A percentile compares a stretch with the other conserved stretches of the same genome.
Evolutionary conservation across 2,113 vertebrate species (phyloP).

Genomic region (Alosa alosa): DNA sequence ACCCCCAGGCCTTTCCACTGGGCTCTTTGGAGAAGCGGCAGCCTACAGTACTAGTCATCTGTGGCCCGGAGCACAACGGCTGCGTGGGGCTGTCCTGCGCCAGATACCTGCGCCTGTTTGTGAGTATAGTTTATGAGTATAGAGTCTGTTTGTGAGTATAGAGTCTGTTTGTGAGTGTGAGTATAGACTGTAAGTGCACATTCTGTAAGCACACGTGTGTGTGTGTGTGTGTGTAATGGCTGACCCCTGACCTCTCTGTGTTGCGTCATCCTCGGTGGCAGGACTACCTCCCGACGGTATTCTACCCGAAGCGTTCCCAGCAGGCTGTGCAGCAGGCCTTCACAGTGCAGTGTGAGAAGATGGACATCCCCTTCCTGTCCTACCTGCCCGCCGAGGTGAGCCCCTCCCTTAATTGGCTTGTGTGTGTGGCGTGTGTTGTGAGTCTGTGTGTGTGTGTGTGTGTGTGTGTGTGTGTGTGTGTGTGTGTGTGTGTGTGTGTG

Average conservation of each 20-base stretch:
- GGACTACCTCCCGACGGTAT: conserved; percentile 81
- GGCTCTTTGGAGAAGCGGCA: conserved; percentile 63
- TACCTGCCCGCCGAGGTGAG: conserved; percentile 80
- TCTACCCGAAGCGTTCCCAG: conserved; percentile 73
- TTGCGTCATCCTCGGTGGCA: conserved; percentile 39
- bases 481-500: too few relatives aligned
- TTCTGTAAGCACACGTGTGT: not conserved
- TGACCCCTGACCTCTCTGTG: not conserved
- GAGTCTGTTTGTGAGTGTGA: too few relatives aligned
- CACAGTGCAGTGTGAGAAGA: conserved; percentile 80
- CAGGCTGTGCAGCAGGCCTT: conserved; percentile 70
- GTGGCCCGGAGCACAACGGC: conserved; percentile 76
- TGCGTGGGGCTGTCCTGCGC: conserved; percentile 78
- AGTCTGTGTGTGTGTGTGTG: not conserved
- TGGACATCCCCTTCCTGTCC: conserved; percentile 83
- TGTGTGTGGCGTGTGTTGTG: too few relatives aligned
- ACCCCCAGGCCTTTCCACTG: conserved; percentile 73
- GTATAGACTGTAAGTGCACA: conserved; percentile 60
- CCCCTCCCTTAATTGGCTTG: too few relatives aligned
- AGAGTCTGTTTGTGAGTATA: conserved; percentile 21
- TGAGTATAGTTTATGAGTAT: conserved; percentile 58
- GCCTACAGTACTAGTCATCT: conserved; percentile 74
- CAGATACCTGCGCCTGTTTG: conserved; percentile 74
- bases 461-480: not conserved
- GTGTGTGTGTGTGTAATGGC: not conserved